phyloP scores from a whole-genome alignment of 2,797 vertebrate genomes.

The Buceros bicornis region DNA sequence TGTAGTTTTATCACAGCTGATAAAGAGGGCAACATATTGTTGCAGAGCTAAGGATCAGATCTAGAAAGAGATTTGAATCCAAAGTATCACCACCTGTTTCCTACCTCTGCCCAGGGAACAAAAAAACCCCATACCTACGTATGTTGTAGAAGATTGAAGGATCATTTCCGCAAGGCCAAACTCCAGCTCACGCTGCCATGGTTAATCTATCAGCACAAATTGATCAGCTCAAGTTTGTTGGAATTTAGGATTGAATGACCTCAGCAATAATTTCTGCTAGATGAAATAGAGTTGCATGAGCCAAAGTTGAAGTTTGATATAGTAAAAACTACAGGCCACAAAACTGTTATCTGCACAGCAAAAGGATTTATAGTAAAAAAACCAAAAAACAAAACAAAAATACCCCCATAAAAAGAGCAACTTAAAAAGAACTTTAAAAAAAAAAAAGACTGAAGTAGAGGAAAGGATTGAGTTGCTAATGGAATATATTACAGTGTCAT shows the following conservation, averaged over 20 bases:
- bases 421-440: not conserved
- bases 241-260: not conserved
- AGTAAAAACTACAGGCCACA: not conserved
- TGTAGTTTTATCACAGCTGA: not conserved
- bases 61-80: not conserved
- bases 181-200: not conserved
- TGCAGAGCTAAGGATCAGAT: not conserved
- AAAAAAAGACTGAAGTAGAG: not conserved
- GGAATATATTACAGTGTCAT: not conserved
- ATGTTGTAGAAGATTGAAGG: not conserved
- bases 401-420: not conserved
- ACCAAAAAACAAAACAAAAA: not conserved
- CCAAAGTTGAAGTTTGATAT: not conserved
- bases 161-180: not conserved
- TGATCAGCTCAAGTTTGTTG: not conserved
- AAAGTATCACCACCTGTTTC: not conserved
- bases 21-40: not conserved
- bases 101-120: not conserved
- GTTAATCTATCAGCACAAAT: not conserved
- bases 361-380: not conserved
- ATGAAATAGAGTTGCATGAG: not conserved
- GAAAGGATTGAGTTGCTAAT: not conserved
- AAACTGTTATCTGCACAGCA: not conserved
- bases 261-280: not conserved
- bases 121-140: accelerated